phyloP scores from a whole-genome alignment of 1,140 invertebrate species.

The Drosophila bifasciata region DNA sequence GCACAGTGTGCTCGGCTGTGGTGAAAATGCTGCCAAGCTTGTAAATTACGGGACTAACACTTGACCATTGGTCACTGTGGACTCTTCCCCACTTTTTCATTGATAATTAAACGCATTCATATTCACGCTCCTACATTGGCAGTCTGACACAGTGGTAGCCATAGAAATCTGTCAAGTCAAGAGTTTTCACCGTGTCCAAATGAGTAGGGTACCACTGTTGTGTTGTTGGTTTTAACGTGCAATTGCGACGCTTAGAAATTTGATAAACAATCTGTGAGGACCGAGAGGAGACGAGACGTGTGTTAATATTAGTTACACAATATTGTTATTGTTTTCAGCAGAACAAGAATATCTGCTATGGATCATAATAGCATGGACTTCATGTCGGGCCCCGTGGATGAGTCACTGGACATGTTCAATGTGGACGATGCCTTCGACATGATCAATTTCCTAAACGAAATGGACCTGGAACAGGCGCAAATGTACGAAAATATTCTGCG shows the following conservation, averaged over 20 bases:
- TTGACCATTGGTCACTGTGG: too few species aligned
- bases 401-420: slow-evolving; percentile 69
- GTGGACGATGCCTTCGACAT: slow-evolving; percentile 75
- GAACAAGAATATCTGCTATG: slow-evolving; percentile 28
- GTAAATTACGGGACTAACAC: background rate
- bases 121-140: too few species aligned
- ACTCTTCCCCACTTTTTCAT: too few species aligned
- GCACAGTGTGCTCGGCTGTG: slow-evolving; percentile 29
- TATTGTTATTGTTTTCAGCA: slow-evolving; percentile 35
- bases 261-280: slow-evolving; percentile 59
- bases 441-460: slow-evolving; percentile 69
- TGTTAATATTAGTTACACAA: slow-evolving; percentile 23
- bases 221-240: slow-evolving; percentile 19
- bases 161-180: background rate
- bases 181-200: background rate
- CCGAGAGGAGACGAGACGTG: background rate
- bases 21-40: slow-evolving; percentile 1
- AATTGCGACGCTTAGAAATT: slow-evolving; percentile 68
- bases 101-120: too few species aligned
- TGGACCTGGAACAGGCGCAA: slow-evolving; percentile 60
- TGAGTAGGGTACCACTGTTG: slow-evolving; percentile 24
- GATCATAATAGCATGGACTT: slow-evolving; percentile 55
- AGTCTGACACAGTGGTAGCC: too few species aligned
- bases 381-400: slow-evolving; percentile 42
- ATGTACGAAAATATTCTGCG: slow-evolving; percentile 50